Evolutionary conservation across 2,888 invertebrate genomes (phyloP).

Genomic region (Dimorphilus gyrociliatus): DNA sequence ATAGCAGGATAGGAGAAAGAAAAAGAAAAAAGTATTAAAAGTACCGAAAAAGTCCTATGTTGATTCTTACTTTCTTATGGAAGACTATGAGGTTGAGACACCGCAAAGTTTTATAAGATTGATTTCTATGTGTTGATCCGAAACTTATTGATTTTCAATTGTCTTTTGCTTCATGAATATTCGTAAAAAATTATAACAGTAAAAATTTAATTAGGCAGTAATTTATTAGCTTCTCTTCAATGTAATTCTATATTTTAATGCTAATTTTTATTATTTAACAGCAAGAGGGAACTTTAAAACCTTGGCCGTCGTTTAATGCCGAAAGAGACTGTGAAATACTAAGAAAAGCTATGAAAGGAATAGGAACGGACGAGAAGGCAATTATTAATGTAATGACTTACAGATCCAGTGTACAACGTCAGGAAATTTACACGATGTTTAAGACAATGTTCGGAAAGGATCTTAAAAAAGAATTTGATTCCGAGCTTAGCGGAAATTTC

Average conservation of each 20-base stretch:
- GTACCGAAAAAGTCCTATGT: too few relatives aligned
- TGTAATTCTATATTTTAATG: neutral
- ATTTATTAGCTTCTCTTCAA: neutral
- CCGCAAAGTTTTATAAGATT: too few relatives aligned
- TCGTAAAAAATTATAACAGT: too few relatives aligned
- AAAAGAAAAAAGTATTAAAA: neutral
- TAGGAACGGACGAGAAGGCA: conserved; percentile 35
- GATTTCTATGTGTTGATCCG: too few relatives aligned
- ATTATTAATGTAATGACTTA: conserved; percentile 33
- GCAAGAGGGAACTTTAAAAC: conserved; percentile 35
- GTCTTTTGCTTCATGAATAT: too few relatives aligned
- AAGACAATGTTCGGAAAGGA: conserved; percentile 39
- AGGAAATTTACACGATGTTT: conserved; percentile 24
- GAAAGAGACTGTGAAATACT: conserved; percentile 34
- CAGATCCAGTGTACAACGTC: conserved; percentile 29
- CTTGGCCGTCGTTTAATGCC: conserved; percentile 32
- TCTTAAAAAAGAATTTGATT: conserved; percentile 26
- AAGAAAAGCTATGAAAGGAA: conserved; percentile 35
- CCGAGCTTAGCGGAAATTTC: conserved; percentile 36
- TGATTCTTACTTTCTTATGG: conserved; percentile 5
- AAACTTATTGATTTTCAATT: too few relatives aligned
- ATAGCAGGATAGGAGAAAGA: neutral
- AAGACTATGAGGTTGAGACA: conserved; percentile 4
- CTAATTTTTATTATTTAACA: conserved; percentile 10
- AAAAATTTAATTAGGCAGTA: too few relatives aligned